Evolutionary conservation across 2,888 invertebrate species (phyloP), one percentile per base, ranked within the genome.

Genomic region (Clepsis dumicolana): DNA sequence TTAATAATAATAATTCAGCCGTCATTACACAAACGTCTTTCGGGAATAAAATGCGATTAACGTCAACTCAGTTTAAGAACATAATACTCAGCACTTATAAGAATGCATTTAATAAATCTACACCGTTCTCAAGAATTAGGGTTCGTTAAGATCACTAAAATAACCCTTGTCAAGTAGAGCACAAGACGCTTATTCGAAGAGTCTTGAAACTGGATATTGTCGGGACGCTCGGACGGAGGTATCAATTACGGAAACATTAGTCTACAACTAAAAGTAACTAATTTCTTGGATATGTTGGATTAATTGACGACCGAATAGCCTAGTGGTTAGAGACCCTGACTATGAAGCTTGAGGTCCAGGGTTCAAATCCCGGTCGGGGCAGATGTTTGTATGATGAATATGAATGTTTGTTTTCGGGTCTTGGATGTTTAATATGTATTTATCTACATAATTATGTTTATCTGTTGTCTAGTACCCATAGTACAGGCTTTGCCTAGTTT

Each of bases 31-130:
- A 35, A 56, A 35, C n/a, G 18, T 21, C 56, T 59, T 16, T 25
- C 25, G 16, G 41, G 25, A 59, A 38, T 41, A 41, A 53, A 44
- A 65, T 16, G 32, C 54, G n/a, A 65, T 61, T 61, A 61, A 44
- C 53, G 29, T 63, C 32, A 29, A 7, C 57, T 52, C 4, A 18
- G 16, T 35, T 60, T 35, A 35, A 21, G 35, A 60, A 69, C 64
- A 80, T 71, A 73, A 67, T 72, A 78, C 75, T 71, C 75, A 29
- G 77, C 82, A 84, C 82, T 87, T 83, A 71, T 80, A 80, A 10
- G 86, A 73, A 10, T 85, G 73, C 87, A 81, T 75, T 85, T 84
- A 82, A 85, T 86, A 78, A 80, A 75, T 76, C 67, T 60, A 56
- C 64, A 53, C 64, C 7, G 24, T 18, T n/a, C 16, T 52, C n/a